Conservation (phyloP, 2,797 vertebrate genomes). For the Phrynocephalus guinanensis region DNA sequence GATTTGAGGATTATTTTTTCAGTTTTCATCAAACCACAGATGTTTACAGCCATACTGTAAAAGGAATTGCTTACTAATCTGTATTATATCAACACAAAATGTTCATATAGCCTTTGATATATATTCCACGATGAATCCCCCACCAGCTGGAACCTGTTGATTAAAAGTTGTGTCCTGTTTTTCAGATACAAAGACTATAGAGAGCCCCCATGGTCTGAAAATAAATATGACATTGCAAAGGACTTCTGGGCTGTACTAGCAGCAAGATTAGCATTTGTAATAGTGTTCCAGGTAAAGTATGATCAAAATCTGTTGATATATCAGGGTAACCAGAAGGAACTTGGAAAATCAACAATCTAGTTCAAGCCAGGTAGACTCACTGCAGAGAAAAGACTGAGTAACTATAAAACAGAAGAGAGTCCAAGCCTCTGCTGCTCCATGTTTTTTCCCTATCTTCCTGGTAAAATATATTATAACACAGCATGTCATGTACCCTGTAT, state of each 20-base stretch:
- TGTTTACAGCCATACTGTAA: background rate
- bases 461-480: background rate
- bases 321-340: background rate
- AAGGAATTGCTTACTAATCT: background rate
- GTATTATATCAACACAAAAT: background rate
- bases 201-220: constrained; percentile 90
- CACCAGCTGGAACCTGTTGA: background rate
- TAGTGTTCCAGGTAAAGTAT: constrained; percentile 92
- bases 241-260: constrained; percentile 96
- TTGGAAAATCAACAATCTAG: background rate
- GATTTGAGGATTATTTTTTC: background rate
- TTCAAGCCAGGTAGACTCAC: background rate
- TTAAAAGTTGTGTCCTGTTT: background rate
- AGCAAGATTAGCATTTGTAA: constrained; percentile 91
- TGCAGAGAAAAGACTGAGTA: background rate
- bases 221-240: constrained; percentile 91
- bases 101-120: background rate
- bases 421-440: background rate
- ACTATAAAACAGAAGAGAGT: background rate
- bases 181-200: constrained; percentile 92
- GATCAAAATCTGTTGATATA: background rate
- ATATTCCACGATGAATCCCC: background rate
- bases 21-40: background rate
- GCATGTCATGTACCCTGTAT: background rate
- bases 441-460: background rate